Evolutionary conservation across 2,113 vertebrate genomes (phyloP).

Genomic region (Grammomys dolichurus): DNA sequence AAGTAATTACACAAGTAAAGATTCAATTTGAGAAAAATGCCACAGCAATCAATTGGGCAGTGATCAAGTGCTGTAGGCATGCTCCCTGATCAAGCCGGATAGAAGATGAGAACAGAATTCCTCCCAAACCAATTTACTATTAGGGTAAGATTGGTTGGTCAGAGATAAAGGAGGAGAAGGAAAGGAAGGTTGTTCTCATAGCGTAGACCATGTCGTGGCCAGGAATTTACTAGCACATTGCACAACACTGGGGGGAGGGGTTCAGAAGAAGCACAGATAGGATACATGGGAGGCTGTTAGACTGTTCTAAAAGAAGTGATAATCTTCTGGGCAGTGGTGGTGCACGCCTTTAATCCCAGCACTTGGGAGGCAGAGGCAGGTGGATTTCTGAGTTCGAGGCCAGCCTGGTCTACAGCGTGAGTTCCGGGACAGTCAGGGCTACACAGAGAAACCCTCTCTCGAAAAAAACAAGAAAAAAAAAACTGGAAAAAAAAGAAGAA

Average conservation of each 20-base stretch:
- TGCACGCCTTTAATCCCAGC: too few relatives aligned
- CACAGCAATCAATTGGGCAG: background rate
- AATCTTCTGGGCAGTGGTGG: background rate
- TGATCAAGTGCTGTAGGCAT: background rate
- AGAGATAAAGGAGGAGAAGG: background rate
- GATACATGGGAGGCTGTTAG: background rate
- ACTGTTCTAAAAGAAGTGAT: background rate
- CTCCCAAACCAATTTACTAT: background rate
- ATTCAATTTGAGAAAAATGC: conserved; percentile 21
- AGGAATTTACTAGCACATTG: background rate
- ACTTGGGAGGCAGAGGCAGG: too few relatives aligned
- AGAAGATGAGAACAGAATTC: background rate
- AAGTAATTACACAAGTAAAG: background rate
- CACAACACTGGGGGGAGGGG: background rate
- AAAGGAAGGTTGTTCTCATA: background rate
- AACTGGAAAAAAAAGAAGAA: background rate
- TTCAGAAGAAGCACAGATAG: background rate
- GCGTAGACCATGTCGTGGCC: background rate
- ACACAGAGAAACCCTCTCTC: too few relatives aligned
- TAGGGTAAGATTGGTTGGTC: background rate
- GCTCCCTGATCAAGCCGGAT: background rate
- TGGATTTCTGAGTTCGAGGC: too few relatives aligned
- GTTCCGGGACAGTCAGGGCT: too few relatives aligned
- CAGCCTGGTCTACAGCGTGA: too few relatives aligned
- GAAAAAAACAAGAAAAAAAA: too few relatives aligned